Conservation (phyloP, 1,140 invertebrate genomes). For the Lanistes nyassanus region DNA sequence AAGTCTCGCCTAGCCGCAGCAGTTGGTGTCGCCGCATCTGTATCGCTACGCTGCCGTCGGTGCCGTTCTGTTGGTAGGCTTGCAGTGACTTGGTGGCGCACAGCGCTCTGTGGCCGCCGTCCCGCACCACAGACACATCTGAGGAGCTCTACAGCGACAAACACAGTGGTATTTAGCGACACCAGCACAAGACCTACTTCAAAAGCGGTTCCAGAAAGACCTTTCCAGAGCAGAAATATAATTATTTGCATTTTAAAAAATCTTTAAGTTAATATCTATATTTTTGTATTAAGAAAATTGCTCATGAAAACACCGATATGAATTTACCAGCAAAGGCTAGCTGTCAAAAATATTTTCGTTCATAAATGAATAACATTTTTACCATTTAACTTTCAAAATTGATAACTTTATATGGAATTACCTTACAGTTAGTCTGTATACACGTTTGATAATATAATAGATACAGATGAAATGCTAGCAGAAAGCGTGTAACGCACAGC, state of each 20-base stretch:
- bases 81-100: slow-evolving; percentile 21
- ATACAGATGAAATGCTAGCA: not conserved
- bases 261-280: too few relatives aligned
- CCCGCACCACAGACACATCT: slow-evolving; percentile 12
- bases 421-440: not conserved
- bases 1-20: slow-evolving; percentile 1
- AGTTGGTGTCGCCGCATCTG: slow-evolving; percentile 16
- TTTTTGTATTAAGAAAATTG: too few relatives aligned
- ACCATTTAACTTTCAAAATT: too few relatives aligned
- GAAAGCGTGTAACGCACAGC: not conserved
- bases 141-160: slow-evolving; percentile 18
- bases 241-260: too few relatives aligned
- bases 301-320: too few relatives aligned
- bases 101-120: slow-evolving; percentile 6
- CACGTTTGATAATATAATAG: not conserved
- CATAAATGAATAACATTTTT: too few relatives aligned
- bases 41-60: not conserved
- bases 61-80: not conserved
- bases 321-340: too few relatives aligned
- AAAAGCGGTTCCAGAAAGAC: too few relatives aligned
- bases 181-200: too few relatives aligned
- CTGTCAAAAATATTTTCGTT: too few relatives aligned
- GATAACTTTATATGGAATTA: too few relatives aligned
- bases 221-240: too few relatives aligned
- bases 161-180: not conserved